Base-by-base conservation (phyloP, 2,888 invertebrate genomes). In the Cosmia pyralina region DNA sequence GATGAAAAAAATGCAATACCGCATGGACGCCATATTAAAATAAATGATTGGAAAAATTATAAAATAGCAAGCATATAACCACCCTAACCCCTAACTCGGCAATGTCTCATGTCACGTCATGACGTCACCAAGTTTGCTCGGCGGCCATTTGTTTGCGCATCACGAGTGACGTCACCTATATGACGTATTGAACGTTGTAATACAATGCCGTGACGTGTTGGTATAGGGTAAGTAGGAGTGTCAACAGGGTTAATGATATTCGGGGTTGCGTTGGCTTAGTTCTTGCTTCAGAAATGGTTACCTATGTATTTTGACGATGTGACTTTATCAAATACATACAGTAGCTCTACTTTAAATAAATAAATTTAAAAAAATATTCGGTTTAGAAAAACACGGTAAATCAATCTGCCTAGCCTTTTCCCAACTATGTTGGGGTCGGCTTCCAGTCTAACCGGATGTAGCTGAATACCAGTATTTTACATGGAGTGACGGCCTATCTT, bases 181-280 rank as follows among this genome's bases (percentile, higher is more conserved):
- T 82, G 78, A 77, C 72, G 65, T 82, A 77, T 80, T 59, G 66
- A 58, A 76, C n/a, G 55, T 65, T 53, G 69, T 75, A 81, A 81
- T 78, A 78, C 22, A 63, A 78, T 34, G n/a, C 22, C 11, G 11
- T 81, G 62, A 59, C 66, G 19, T 69, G 62, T 55, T 81, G n/a
- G 22, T 17, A n/a, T 44, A 58, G 75, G 69, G 46, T 64, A 22
- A 64, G 52, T 34, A n/a, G 65, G 6, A 34, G 11, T 13, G 44
- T n/a, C 38, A 34, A 34, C 55, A 53, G 15, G 46, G 50, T 68
- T 38, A 75, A 59, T 38, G 19, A 66, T 80, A 44, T 50, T 57
- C 41, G 13, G 1, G 3, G 19, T 13, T 17, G 28, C 0, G 10
- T 52, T 34, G 11, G 6, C 46, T 74, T 28, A 8, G 19, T 46